Percentiles rank a stretch among this genome's conserved stretches.
These are phyloP conservation scores for Orientallactaga sibirica DNA, from an alignment of 2,797 vertebrate species.

Conservation along the genomic window DNA sequence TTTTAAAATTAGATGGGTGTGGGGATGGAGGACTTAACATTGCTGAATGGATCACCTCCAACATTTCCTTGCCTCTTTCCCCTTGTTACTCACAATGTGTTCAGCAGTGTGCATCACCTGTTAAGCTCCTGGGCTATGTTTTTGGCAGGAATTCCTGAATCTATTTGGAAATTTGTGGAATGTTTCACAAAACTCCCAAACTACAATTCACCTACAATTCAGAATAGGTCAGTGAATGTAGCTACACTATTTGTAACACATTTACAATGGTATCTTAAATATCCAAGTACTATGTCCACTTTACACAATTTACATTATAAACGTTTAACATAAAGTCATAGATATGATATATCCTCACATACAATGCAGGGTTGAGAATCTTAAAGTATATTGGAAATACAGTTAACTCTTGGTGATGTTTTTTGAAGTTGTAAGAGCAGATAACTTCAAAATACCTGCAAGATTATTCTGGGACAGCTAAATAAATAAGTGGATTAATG, in stretches of 20 bases:
- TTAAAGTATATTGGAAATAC: neutral
- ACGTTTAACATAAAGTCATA: neutral
- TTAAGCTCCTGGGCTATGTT: neutral
- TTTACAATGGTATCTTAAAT: constrained; percentile 13
- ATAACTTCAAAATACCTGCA: neutral
- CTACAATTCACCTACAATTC: neutral
- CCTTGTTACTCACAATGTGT: neutral
- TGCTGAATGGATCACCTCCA: neutral
- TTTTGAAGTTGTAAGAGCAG: neutral
- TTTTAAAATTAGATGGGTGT: neutral
- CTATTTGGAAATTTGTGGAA: constrained; percentile 20
- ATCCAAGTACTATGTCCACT: neutral
- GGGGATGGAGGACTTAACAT: neutral
- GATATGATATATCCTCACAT: neutral
- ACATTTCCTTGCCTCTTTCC: rapidly evolving
- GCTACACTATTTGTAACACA: neutral
- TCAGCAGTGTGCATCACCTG: neutral
- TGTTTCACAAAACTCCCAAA: neutral
- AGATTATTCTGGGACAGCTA: neutral
- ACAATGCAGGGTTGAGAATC: neutral
- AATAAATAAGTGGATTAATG: neutral
- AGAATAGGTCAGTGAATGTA: neutral
- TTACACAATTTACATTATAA: neutral
- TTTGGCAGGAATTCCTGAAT: neutral
- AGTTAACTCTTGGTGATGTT: neutral